Percentiles rank a stretch among this genome's conserved stretches.
Evolutionary conservation across 1,140 invertebrate genomes (phyloP).

Genomic region (Thalassaphorura encarpata): DNA sequence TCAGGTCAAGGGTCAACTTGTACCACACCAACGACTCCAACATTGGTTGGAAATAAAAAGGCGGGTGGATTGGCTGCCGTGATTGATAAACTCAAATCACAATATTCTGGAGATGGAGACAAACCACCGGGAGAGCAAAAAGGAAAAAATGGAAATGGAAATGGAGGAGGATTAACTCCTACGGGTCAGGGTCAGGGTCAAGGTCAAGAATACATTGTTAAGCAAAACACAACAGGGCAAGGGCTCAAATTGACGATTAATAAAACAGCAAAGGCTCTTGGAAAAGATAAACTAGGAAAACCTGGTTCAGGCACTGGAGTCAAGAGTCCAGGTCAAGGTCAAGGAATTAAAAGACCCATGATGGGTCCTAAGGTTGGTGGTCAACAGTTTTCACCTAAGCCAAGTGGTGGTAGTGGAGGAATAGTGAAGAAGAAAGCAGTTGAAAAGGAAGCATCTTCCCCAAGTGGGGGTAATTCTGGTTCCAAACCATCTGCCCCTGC

Average conservation of each 20-base stretch:
- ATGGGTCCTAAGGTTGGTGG: slow-evolving; percentile 31
- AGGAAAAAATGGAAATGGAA: slow-evolving; percentile 8
- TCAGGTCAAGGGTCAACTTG: no score
- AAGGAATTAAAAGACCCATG: slow-evolving; percentile 37
- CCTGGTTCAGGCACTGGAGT: neutral
- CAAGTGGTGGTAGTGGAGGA: neutral
- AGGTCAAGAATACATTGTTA: slow-evolving; percentile 64
- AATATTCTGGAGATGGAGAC: no score
- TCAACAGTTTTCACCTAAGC: neutral
- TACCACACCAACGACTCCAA: no score
- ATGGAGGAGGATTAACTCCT: neutral
- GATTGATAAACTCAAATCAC: slow-evolving; percentile 69
- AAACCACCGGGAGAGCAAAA: no score
- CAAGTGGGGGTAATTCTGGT: neutral
- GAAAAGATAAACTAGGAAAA: neutral
- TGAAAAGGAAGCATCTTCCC: no score
- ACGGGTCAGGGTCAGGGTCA: neutral
- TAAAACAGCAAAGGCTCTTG: slow-evolving; percentile 48
- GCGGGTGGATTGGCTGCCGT: no score
- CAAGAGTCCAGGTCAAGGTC: neutral
- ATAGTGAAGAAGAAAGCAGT: neutral
- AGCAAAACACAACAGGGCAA: slow-evolving; percentile 56
- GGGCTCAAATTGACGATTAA: slow-evolving; percentile 84
- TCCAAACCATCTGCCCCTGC: neutral
- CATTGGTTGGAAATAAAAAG: no score